A percentile compares a stretch with the other conserved stretches of the same genome.
These are phyloP conservation scores for Creontiades dilutus DNA, from an alignment of 2,888 invertebrate genomes.

Conservation along the genomic window DNA sequence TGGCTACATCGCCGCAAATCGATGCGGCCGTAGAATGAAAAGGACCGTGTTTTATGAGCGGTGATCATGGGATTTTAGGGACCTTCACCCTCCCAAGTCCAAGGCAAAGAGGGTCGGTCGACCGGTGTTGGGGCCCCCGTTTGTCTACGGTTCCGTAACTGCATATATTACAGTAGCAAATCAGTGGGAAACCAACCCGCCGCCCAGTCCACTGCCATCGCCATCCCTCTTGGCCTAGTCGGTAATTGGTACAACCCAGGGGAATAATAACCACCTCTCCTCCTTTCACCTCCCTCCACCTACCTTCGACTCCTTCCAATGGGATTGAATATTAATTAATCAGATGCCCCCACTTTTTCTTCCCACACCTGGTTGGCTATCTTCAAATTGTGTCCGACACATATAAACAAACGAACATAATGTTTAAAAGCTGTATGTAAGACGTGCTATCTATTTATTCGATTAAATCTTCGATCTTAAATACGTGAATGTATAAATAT, in stretches of 20 bases:
- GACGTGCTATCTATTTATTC: no score
- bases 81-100: neutral
- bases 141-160: conserved; percentile 45
- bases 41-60: conserved; percentile 36
- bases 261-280: conserved; percentile 43
- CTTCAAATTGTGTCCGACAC: no score
- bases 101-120: neutral
- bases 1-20: neutral
- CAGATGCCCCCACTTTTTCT: neutral
- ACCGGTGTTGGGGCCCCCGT: neutral
- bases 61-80: conserved; percentile 16
- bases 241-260: conserved; percentile 55
- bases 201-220: neutral
- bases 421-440: no score
- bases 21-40: conserved; percentile 10
- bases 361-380: neutral
- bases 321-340: conserved; percentile 30
- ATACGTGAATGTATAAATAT: no score
- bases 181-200: conserved; percentile 16
- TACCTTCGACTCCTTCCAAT: neutral
- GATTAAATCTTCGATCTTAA: no score
- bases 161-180: conserved; percentile 57
- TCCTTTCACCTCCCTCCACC: neutral
- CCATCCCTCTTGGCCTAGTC: conserved; percentile 7
- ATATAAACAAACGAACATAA: no score